Conservation (phyloP, 2,113 vertebrate genomes). For the Boulengeromyrus knoepffleri region DNA sequence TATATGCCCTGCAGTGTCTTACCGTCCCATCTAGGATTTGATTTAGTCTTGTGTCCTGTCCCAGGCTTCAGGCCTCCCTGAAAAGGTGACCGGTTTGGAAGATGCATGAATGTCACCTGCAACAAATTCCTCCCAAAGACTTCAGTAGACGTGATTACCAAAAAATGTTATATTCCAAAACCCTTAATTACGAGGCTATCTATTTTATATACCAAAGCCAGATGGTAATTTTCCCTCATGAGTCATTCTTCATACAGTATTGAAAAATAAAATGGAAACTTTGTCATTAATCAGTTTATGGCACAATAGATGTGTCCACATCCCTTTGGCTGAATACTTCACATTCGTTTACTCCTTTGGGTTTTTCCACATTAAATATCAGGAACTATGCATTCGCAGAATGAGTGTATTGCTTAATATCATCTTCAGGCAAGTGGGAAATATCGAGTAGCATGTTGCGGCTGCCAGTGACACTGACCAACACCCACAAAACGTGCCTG, state of each 20-base stretch:
- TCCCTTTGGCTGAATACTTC: not conserved
- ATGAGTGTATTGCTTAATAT: not conserved
- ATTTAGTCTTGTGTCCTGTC: not conserved
- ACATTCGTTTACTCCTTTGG: not conserved
- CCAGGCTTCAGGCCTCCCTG: not conserved
- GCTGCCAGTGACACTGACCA: not conserved
- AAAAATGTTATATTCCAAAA: not conserved
- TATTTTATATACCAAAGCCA: not conserved
- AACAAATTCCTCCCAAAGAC: not conserved
- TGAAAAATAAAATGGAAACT: not conserved
- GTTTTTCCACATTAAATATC: not conserved
- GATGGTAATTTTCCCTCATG: not conserved
- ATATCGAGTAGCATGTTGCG: not conserved
- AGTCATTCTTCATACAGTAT: not conserved
- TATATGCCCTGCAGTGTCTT: not conserved
- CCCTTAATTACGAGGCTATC: not conserved
- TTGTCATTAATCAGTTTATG: not conserved
- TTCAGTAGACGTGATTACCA: not conserved
- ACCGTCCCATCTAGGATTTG: not conserved
- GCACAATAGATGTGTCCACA: not conserved
- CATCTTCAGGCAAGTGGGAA: not conserved
- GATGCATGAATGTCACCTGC: not conserved
- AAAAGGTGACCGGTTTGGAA: not conserved
- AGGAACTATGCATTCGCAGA: not conserved
- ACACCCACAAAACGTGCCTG: not conserved